Conservation (phyloP, 2,797 vertebrate species). For the Potorous gilbertii region DNA sequence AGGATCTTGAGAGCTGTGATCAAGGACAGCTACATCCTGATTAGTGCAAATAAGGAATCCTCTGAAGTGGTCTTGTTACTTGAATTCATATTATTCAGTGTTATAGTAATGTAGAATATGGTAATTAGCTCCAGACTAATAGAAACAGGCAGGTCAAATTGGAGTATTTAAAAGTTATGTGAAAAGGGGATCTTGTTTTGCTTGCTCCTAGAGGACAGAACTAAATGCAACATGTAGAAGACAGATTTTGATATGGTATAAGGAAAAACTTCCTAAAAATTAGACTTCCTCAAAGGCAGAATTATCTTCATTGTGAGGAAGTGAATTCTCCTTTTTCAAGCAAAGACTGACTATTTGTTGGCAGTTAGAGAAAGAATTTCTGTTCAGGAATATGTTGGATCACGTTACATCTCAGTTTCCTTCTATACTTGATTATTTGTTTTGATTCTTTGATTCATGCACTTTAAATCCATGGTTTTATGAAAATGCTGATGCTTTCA, state of each 20-base stretch:
- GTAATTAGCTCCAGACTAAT: neutral
- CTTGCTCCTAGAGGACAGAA: neutral
- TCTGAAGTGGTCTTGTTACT: neutral
- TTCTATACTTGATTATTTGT: neutral
- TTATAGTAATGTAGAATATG: neutral
- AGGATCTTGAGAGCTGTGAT: neutral
- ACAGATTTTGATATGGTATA: neutral
- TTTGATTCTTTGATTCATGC: neutral
- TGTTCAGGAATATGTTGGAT: neutral
- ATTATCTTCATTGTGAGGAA: neutral
- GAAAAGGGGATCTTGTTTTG: neutral
- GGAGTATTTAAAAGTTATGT: neutral
- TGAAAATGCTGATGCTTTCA: neutral
- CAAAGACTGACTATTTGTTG: neutral
- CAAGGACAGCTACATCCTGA: neutral
- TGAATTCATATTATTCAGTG: neutral
- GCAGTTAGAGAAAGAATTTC: neutral
- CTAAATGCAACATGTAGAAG: neutral
- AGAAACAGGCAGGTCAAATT: neutral
- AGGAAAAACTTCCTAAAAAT: neutral
- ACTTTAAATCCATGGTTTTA: neutral
- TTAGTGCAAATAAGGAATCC: neutral
- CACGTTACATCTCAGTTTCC: neutral
- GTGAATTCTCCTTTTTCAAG: neutral
- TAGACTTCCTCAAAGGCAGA: neutral